Base-by-base conservation (phyloP, 2,888 invertebrate species). In the Spilarctia lutea region DNA sequence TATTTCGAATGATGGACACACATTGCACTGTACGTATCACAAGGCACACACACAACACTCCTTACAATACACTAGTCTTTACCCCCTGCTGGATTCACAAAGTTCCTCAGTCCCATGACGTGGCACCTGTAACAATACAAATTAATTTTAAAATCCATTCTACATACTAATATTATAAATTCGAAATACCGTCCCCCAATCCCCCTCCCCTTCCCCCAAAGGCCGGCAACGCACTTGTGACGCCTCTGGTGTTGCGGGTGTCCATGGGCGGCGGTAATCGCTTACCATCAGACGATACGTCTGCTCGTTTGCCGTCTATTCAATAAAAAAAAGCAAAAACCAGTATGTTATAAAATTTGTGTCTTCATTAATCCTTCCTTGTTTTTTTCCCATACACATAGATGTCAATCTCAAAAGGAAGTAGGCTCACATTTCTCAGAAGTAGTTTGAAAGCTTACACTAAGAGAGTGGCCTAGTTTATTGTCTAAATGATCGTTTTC, bases 1-100 rank as follows among this genome's bases (percentile, higher is more conserved):
- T 88, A 84, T 85, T 82, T 81, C 88, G 84, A 76, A 85, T 88
- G 83, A 83, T 66, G 82, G 81, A 76, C 60, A 81, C 85, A 42
- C 86, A 87, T 89, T 90, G 88, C 91, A 93, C 92, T 89, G 90
- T 88, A 89, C 91, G 92, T 94, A 89, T 90, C 92, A 93, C 92
- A 91, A 90, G 85, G 76, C 84, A 81, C 80, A 77, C 75, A 75
- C 87, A 83, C 83, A 71, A 78, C 82, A 83, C 86, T 82, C 85
- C 85, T 82, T 78, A 83, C 81, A 78, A 87, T 68, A 86, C 87
- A 88, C 84, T 78, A 48, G 77, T 82, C 84, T 79, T 86, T 86
- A 88, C 85, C 85, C 88, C 86, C 78, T 85, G 77, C 81, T 84
- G 84, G 81, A 85, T 85, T 76, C 86, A 87, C 85, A 74, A 75